A percentile compares a stretch with the other conserved stretches of the same genome.
Conservation (phyloP, 2,113 vertebrate genomes). For the Euleptes europaea region DNA sequence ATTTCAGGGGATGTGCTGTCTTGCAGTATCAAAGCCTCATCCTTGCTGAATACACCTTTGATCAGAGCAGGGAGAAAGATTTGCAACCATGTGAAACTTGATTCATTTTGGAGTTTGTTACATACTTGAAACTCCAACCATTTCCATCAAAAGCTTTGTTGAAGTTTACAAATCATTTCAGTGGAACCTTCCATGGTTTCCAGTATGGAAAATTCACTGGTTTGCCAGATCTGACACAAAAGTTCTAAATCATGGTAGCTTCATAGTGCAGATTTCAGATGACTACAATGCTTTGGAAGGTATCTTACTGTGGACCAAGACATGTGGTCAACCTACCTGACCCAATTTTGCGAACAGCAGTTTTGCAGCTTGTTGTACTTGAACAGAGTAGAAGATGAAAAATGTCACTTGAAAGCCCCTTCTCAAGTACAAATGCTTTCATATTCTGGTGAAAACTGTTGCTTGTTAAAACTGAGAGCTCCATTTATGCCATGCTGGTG, state of each 20-base stretch:
- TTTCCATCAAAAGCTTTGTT: slow-evolving; percentile 70
- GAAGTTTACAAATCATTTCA: slow-evolving; percentile 63
- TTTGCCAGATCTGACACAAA: slow-evolving; percentile 49
- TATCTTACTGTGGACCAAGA: neutral
- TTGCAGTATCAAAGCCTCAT: slow-evolving; percentile 69
- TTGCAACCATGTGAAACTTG: slow-evolving; percentile 73
- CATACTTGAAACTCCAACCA: slow-evolving; percentile 69
- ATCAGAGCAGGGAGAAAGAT: slow-evolving; percentile 72
- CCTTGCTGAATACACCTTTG: slow-evolving; percentile 72
- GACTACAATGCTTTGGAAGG: neutral
- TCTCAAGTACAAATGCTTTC: neutral
- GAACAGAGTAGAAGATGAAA: neutral
- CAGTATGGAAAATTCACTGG: slow-evolving; percentile 35
- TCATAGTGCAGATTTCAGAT: neutral
- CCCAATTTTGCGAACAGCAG: neutral
- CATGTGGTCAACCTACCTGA: neutral
- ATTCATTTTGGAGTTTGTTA: slow-evolving; percentile 72
- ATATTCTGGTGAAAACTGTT: neutral
- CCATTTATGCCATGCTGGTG: too few relatives aligned
- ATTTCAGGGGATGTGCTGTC: slow-evolving; percentile 66
- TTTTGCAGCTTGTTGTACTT: neutral
- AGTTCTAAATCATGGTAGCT: slow-evolving; percentile 19
- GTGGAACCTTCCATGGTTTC: slow-evolving; percentile 66
- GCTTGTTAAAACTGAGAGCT: neutral
- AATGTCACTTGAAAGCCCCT: neutral